Conservation (phyloP, 2,797 vertebrate species). For the Sternotherus odoratus region DNA sequence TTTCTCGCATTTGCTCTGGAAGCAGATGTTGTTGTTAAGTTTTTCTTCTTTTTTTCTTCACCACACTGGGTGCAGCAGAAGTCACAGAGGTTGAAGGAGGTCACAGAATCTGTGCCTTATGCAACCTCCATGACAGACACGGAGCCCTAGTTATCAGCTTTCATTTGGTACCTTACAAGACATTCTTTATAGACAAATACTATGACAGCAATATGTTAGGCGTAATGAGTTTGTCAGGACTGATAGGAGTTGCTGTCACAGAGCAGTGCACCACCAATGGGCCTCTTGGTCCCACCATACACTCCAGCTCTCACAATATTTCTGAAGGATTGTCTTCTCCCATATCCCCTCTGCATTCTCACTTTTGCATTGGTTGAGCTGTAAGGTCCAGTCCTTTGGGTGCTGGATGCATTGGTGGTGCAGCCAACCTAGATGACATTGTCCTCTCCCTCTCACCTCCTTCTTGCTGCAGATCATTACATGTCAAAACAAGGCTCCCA, state of each 20-base stretch:
- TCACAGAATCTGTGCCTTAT: too few species aligned
- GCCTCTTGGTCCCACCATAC: too few species aligned
- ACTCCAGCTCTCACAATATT: accelerated
- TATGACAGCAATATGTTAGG: too few species aligned
- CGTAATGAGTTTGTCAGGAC: too few species aligned
- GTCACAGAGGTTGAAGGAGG: too few species aligned
- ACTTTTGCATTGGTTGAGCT: not conserved
- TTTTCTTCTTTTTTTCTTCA: not conserved
- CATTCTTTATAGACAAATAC: too few species aligned
- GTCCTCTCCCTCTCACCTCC: not conserved
- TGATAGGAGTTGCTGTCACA: too few species aligned
- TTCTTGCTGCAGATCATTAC: not conserved
- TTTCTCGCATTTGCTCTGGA: not conserved
- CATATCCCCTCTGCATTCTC: not conserved
- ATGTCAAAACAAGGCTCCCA: not conserved
- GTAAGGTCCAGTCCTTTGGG: not conserved
- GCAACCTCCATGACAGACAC: too few species aligned
- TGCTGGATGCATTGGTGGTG: not conserved
- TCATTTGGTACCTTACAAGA: too few species aligned
- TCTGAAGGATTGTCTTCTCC: not conserved
- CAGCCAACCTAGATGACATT: not conserved
- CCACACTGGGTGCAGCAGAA: too few species aligned
- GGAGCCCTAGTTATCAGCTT: too few species aligned
- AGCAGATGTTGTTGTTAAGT: not conserved
- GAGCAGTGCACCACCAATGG: too few species aligned